A percentile compares a stretch with the other conserved stretches of the same genome.
These are phyloP conservation scores for Macrobrachium nipponense DNA, from an alignment of 1,140 invertebrate species.

Conservation along the genomic window DNA sequence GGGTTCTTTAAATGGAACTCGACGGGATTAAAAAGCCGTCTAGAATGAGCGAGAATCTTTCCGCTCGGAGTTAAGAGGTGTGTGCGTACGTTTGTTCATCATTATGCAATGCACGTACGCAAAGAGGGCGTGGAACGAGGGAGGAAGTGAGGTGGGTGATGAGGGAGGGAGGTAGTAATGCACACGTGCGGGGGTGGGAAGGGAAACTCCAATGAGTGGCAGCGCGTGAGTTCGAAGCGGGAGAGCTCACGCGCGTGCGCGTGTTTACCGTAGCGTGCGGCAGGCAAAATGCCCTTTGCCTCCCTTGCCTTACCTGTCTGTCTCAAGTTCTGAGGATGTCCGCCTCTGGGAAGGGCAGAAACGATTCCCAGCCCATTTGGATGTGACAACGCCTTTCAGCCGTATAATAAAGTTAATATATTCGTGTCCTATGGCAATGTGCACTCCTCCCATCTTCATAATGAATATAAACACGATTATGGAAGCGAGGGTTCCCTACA, in stretches of 20 bases:
- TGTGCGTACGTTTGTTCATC: not conserved
- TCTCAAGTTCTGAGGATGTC: not conserved
- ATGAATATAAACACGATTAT: slow-evolving; percentile 55
- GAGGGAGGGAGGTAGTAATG: not conserved
- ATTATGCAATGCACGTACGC: not conserved
- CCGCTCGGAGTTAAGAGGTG: not conserved
- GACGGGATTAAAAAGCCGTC: too few species aligned
- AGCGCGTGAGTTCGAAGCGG: slow-evolving; percentile 26
- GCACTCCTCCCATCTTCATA: slow-evolving; percentile 47
- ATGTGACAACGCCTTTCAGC: slow-evolving; percentile 46
- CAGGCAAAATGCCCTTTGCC: too few species aligned
- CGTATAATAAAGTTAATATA: slow-evolving; percentile 50
- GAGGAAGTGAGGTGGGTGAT: not conserved
- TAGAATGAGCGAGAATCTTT: too few species aligned
- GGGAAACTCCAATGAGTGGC: slow-evolving; percentile 13
- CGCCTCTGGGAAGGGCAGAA: not conserved
- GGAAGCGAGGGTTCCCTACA: slow-evolving; percentile 38
- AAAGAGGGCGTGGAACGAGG: not conserved
- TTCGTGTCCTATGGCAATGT: slow-evolving; percentile 38
- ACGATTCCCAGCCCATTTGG: not conserved
- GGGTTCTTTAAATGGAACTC: too few species aligned
- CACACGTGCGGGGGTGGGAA: slow-evolving; percentile 31
- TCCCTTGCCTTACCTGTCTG: not conserved
- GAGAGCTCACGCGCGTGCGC: slow-evolving; percentile 28
- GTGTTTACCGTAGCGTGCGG: not conserved